phyloP scores from a whole-genome alignment of 2,888 invertebrate species.

The Emmelina monodactyla region DNA sequence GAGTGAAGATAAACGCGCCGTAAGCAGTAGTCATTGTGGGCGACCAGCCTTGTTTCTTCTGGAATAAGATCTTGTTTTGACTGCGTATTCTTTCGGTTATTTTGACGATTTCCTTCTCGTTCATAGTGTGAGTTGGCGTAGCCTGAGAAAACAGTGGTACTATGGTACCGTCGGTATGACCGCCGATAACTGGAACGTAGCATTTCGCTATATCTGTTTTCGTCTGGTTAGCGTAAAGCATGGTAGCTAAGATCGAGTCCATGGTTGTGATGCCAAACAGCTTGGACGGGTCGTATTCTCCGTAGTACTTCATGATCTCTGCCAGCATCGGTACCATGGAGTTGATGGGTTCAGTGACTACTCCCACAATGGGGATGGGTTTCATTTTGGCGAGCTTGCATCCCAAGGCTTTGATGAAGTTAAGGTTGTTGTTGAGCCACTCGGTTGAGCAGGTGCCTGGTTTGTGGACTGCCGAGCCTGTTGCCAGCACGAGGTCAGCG shows the following conservation, averaged over 20 bases:
- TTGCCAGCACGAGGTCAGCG: constrained; percentile 71
- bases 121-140: constrained; percentile 56
- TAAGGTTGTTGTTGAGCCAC: constrained; percentile 59
- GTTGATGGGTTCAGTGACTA: constrained; percentile 54
- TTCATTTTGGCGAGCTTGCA: constrained; percentile 26
- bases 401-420: constrained; percentile 36
- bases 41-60: constrained; percentile 68
- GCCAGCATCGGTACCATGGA: constrained; percentile 49
- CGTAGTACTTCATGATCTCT: constrained; percentile 37
- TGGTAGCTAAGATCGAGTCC: constrained; percentile 76
- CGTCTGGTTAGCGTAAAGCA: constrained; percentile 73
- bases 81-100: constrained; percentile 55
- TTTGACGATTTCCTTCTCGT: constrained; percentile 42
- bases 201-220: constrained; percentile 71
- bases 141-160: constrained; percentile 80
- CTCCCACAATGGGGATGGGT: constrained; percentile 43
- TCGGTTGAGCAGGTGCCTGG: constrained; percentile 68
- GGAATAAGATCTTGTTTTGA: constrained; percentile 68
- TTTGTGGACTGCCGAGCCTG: constrained; percentile 69
- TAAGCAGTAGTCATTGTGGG: constrained; percentile 71
- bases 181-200: constrained; percentile 79
- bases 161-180: constrained; percentile 76
- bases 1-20: constrained; percentile 67
- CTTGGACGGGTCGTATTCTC: constrained; percentile 66
- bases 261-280: constrained; percentile 79